Percentiles rank a stretch among this genome's conserved stretches.
phyloP scores from a whole-genome alignment of 2,797 vertebrate genomes.

The Anomalospiza imberbis region DNA sequence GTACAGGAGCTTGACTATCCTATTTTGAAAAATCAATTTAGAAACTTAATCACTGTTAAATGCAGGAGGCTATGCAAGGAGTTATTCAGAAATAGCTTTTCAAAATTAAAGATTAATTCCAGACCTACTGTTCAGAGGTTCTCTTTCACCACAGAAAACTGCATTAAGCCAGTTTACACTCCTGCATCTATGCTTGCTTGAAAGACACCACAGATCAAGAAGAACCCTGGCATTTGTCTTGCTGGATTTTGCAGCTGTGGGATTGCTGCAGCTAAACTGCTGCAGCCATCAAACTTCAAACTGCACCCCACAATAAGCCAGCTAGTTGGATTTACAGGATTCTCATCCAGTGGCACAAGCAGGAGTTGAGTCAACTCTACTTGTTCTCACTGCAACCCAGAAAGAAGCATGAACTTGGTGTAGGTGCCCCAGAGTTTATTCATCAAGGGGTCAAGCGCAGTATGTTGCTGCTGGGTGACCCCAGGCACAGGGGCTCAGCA shows the following conservation, averaged over 20 bases:
- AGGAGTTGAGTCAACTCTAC: accelerated
- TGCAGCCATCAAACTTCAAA: background rate
- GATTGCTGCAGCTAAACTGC: background rate
- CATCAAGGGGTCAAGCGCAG: accelerated
- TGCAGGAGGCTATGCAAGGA: background rate
- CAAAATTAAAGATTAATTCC: slow-evolving; percentile 17
- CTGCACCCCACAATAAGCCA: background rate
- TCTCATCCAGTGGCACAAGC: background rate
- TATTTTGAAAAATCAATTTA: slow-evolving; percentile 40
- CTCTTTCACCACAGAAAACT: background rate
- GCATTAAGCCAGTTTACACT: background rate
- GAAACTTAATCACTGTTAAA: slow-evolving; percentile 35
- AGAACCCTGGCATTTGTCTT: background rate
- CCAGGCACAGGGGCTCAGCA: background rate
- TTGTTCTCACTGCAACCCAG: accelerated
- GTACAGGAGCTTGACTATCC: background rate
- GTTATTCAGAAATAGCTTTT: background rate
- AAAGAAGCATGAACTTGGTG: background rate
- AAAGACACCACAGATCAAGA: background rate
- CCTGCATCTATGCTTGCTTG: background rate
- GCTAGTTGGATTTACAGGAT: background rate
- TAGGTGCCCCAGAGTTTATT: background rate
- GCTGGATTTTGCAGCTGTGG: background rate
- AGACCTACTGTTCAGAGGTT: background rate
- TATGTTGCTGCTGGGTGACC: background rate